A percentile compares a stretch with the other conserved stretches of the same genome.
These are phyloP conservation scores for Pseudois nayaur DNA, from an alignment of 2,113 vertebrate species.

Conservation along the genomic window DNA sequence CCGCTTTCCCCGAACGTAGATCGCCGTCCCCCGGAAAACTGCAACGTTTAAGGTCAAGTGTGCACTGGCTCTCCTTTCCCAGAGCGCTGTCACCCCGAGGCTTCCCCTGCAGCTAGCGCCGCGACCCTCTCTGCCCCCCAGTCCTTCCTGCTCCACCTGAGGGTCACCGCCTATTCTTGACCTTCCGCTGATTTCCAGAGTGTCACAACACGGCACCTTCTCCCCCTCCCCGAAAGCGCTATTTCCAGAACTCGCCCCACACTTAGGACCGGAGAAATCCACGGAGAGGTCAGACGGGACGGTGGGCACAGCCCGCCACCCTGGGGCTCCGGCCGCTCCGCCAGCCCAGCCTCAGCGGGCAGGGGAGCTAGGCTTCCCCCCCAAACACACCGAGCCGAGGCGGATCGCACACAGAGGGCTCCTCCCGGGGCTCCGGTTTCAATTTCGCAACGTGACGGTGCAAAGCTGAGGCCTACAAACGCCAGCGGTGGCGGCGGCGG, in stretches of 20 bases:
- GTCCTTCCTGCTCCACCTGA: conserved; percentile 11
- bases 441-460: conserved; percentile 76
- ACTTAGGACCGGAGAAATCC: neutral
- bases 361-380: neutral
- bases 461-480: conserved; percentile 75
- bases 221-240: neutral
- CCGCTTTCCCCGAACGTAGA: neutral
- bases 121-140: neutral
- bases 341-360: neutral
- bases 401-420: conserved; percentile 2
- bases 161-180: conserved; percentile 48
- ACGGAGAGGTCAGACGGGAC: neutral
- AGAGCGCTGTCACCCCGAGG: neutral
- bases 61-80: neutral
- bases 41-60: neutral
- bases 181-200: conserved; percentile 19
- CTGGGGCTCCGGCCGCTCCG: neutral
- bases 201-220: conserved; percentile 9
- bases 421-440: conserved; percentile 67
- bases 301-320: neutral
- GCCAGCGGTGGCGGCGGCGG: neutral
- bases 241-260: neutral
- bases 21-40: neutral
- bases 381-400: neutral
- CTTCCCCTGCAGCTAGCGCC: neutral